Evolutionary conservation across 2,888 invertebrate species (phyloP).

Genomic region (Ernsta delagoae): DNA sequence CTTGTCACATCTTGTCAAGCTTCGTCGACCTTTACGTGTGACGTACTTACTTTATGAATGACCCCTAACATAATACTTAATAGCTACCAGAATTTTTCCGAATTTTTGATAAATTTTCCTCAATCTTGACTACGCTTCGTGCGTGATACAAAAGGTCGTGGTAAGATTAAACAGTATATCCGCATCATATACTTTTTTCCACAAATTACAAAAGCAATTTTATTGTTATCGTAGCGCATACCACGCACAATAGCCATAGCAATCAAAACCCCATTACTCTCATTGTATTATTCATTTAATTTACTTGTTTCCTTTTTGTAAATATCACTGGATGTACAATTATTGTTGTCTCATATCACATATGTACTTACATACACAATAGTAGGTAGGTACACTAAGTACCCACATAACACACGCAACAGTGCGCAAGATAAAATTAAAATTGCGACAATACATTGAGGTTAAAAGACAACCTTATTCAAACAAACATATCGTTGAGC

Average conservation of each 20-base stretch:
- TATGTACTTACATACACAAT: background rate
- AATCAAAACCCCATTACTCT: conserved; percentile 32
- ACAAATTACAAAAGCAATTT: conserved; percentile 27
- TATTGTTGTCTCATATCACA: background rate
- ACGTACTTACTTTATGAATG: too few species aligned
- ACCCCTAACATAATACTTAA: too few species aligned
- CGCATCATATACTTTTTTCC: conserved; percentile 19
- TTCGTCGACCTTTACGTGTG: too few species aligned
- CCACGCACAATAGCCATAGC: conserved; percentile 12
- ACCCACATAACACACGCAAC: too few species aligned
- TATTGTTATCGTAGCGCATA: conserved; percentile 22
- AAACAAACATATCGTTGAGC: background rate
- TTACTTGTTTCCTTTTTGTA: conserved; percentile 9
- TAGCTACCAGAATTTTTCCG: background rate
- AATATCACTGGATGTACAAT: too few species aligned
- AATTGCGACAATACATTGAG: background rate
- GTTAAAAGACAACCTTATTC: background rate
- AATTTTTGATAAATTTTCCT: conserved; percentile 6
- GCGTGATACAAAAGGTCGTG: background rate
- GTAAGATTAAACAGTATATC: conserved; percentile 10
- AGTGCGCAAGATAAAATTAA: background rate
- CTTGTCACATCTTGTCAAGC: too few species aligned
- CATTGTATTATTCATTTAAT: conserved; percentile 21
- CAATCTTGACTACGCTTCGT: background rate
- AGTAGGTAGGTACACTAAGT: background rate